These are phyloP conservation scores for Brenthis hecate DNA, from an alignment of 2,888 invertebrate species.

Conservation along the genomic window DNA sequence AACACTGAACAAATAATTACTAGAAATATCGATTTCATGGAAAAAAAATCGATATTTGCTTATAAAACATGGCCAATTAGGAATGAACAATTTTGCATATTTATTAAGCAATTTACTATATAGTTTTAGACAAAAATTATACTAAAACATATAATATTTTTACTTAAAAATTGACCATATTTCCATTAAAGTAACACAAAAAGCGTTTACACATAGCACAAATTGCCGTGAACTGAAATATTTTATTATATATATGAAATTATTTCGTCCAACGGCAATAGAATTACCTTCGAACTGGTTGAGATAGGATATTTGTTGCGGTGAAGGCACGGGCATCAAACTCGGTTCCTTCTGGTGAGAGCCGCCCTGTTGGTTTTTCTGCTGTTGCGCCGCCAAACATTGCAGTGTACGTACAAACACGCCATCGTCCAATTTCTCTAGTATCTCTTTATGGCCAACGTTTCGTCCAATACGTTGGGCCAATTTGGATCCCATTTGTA, in stretches of 20 bases:
- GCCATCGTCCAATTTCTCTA: constrained; percentile 79
- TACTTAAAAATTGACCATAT: constrained; percentile 25
- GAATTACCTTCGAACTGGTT: constrained; percentile 93
- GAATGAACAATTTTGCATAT: not conserved
- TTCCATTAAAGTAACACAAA: constrained; percentile 27
- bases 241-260: constrained; percentile 9
- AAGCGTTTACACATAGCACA: constrained; percentile 41
- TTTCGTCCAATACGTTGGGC: constrained; percentile 48
- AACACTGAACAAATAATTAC: constrained; percentile 41
- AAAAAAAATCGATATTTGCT: constrained; percentile 19
- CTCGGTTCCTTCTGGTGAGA: constrained; percentile 89
- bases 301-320: constrained; percentile 97
- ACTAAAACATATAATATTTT: no score
- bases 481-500: constrained; percentile 17
- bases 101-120: no score
- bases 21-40: constrained; percentile 34
- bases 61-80: constrained; percentile 30
- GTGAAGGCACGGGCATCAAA: constrained; percentile 97
- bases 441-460: constrained; percentile 68
- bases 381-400: constrained; percentile 79
- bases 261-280: constrained; percentile 53
- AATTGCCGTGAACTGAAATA: constrained; percentile 39
- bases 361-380: constrained; percentile 74
- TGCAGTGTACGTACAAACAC: constrained; percentile 81
- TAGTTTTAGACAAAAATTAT: no score